A percentile compares a stretch with the other conserved stretches of the same genome.
Conservation (phyloP, 2,888 invertebrate species). For the Nipponacmea schrenckii region DNA sequence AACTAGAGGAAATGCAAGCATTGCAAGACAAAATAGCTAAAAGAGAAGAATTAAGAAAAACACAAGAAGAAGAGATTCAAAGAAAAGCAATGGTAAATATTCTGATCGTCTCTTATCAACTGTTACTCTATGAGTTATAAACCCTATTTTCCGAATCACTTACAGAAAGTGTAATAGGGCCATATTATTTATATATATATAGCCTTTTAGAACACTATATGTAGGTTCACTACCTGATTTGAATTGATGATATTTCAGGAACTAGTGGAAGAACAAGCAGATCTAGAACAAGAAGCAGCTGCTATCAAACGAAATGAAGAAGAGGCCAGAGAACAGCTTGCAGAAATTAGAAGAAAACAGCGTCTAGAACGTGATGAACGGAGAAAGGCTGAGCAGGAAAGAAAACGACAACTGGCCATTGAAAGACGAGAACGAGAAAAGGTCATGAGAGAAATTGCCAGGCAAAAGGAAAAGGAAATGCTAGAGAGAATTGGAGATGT, state of each 20-base stretch:
- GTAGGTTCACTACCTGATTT: too few species aligned
- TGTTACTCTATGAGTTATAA: too few species aligned
- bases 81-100: background rate
- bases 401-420: slow-evolving; percentile 50
- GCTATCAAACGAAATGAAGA: slow-evolving; percentile 53
- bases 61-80: background rate
- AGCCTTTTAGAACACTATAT: too few species aligned
- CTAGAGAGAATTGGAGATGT: slow-evolving; percentile 53
- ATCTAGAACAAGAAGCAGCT: slow-evolving; percentile 48
- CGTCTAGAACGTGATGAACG: slow-evolving; percentile 52
- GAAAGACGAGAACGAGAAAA: slow-evolving; percentile 48
- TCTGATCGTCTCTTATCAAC: too few species aligned
- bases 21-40: background rate
- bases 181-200: too few species aligned
- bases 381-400: slow-evolving; percentile 52
- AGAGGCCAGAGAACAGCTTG: slow-evolving; percentile 51
- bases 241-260: slow-evolving; percentile 29
- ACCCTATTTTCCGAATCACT: too few species aligned
- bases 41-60: background rate
- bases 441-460: slow-evolving; percentile 48
- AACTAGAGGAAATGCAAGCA: background rate
- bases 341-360: slow-evolving; percentile 43
- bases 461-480: slow-evolving; percentile 55
- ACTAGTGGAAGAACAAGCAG: slow-evolving; percentile 48
- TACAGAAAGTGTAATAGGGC: too few species aligned